Conservation (phyloP, 2,888 invertebrate species). For the Stratiomys singularior region DNA sequence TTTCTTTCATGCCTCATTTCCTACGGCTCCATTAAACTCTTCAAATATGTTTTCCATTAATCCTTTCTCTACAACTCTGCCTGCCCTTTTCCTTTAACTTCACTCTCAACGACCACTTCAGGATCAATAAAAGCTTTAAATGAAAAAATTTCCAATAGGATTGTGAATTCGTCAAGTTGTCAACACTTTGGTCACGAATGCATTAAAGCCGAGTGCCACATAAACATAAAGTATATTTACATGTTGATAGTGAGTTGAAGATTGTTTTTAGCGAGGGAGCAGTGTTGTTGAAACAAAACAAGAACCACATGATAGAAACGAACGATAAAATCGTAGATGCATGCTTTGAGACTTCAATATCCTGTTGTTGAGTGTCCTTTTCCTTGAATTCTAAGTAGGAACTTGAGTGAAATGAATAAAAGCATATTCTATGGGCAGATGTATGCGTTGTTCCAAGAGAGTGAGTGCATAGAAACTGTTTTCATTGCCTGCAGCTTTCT, state of each 20-base stretch:
- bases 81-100: background rate
- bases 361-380: conserved; percentile 38
- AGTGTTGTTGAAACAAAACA: background rate
- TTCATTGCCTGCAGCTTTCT: background rate
- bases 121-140: conserved; percentile 18
- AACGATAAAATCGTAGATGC: background rate
- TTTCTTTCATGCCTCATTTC: background rate
- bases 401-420: background rate
- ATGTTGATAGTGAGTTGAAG: conserved; percentile 25
- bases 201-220: conserved; percentile 38
- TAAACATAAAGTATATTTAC: conserved; percentile 23
- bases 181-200: conserved; percentile 37
- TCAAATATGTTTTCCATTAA: conserved; percentile 41
- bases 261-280: background rate
- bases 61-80: conserved; percentile 26
- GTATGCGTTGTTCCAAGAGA: background rate
- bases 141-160: conserved; percentile 35
- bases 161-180: conserved; percentile 29
- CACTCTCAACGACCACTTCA: conserved; percentile 28
- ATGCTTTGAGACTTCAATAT: conserved; percentile 39
- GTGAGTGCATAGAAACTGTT: background rate
- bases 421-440: conserved; percentile 2
- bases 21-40: conserved; percentile 41
- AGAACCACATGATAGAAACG: background rate
- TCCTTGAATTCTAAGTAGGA: background rate